These are phyloP conservation scores for Cynodonichthys magdalenae DNA, from an alignment of 2,797 vertebrate genomes.

Conservation along the genomic window DNA sequence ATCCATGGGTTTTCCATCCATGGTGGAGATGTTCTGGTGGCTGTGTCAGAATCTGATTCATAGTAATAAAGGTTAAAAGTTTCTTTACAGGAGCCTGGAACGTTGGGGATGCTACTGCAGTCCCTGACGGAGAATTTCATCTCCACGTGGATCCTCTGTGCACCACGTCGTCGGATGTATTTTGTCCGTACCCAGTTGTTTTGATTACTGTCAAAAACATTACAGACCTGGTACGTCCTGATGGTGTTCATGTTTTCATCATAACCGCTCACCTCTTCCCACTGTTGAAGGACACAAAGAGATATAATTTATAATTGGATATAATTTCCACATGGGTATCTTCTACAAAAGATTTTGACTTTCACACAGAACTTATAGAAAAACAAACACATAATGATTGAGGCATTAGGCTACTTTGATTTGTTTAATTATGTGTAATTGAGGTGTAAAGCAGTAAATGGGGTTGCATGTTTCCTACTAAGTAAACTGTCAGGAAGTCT, in stretches of 20 bases:
- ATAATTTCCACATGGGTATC: not conserved
- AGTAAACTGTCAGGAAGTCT: conserved; percentile 23
- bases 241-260: conserved; percentile 99
- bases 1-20: conserved; percentile 99
- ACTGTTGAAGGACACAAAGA: conserved; percentile 80
- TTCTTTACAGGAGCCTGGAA: conserved; percentile 98
- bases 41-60: conserved; percentile 89
- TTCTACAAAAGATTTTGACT: not conserved
- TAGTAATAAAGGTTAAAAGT: conserved; percentile 99
- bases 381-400: conserved; percentile 5
- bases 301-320: conserved; percentile 35
- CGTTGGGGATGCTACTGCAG: conserved; percentile 97
- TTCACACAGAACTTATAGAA: not conserved
- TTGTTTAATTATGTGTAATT: conserved; percentile 41
- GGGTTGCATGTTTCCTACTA: conserved; percentile 30
- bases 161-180: conserved; percentile 92
- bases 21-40: conserved; percentile 89
- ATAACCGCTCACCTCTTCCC: conserved; percentile 99
- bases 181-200: conserved; percentile 99
- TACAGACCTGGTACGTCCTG: conserved; percentile 98
- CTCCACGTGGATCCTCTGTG: conserved; percentile 96
- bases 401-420: conserved; percentile 21
- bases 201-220: conserved; percentile 96
- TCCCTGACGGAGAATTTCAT: conserved; percentile 99
- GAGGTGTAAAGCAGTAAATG: conserved; percentile 39